These are phyloP conservation scores for Hipposideros larvatus DNA, from an alignment of 2,797 vertebrate genomes.

Conservation along the genomic window DNA sequence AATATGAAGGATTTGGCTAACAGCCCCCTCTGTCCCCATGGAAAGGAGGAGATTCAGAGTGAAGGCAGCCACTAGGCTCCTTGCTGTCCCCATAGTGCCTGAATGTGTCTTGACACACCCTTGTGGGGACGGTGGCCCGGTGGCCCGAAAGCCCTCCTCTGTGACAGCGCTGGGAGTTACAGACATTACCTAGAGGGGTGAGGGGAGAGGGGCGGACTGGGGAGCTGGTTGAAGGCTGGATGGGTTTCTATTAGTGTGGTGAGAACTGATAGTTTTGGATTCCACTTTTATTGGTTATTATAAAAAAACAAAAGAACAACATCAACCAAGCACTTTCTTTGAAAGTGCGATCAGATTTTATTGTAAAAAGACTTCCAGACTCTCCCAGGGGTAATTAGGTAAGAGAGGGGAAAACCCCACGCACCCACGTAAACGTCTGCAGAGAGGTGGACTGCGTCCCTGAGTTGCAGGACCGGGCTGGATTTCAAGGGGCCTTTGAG, in stretches of 20 bases:
- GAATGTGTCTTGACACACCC: constrained; percentile 44
- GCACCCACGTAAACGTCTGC: neutral
- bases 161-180: neutral
- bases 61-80: constrained; percentile 9
- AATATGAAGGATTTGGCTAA: neutral
- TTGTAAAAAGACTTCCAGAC: neutral
- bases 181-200: neutral
- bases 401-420: neutral
- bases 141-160: neutral
- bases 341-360: constrained; percentile 41
- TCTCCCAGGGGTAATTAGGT: neutral
- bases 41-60: constrained; percentile 74
- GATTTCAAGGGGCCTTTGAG: neutral
- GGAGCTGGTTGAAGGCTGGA: neutral
- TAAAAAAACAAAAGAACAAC: neutral
- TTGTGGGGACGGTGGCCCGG: constrained; percentile 47
- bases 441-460: neutral
- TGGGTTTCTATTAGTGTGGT: neutral
- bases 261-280: neutral
- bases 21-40: neutral
- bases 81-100: constrained; percentile 63
- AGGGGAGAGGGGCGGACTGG: neutral
- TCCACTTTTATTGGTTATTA: constrained; percentile 40
- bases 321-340: neutral
- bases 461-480: neutral